Base-by-base conservation (phyloP, 2,113 vertebrate species). In the Campylomormyrus numenius region DNA sequence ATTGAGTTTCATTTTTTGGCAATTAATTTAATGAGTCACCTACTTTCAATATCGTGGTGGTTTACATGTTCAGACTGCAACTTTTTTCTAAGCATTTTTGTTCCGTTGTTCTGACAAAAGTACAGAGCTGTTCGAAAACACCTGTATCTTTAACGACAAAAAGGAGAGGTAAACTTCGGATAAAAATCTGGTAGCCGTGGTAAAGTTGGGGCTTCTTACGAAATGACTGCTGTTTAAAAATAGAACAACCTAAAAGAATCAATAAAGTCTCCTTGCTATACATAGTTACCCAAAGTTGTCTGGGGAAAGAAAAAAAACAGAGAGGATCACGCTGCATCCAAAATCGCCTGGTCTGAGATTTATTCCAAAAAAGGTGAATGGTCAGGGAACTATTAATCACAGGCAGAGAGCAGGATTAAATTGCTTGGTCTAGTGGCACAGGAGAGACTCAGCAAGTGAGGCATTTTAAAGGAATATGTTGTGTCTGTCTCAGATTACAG, bases 401-500 rank as follows among this genome's bases (percentile, higher is more conserved):
- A 88, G 90, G 90, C 91, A 49, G 90, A 92, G 93, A 91, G 90
- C 90, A 92, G 94, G 93, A 95, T 95, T 95, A 96, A 94, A 95
- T 95, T 91, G 94, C 94, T 91, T 15, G 58, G 91, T 92, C 90
- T 90, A 90, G 90, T 91, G 13, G 90, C 92, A 92, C 94, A 94
- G 92, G 94, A 95, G 94, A 91, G 90, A 95, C n/a, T 52, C 46
- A 77, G 80, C 89, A 90, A 93, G 92, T 48, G 91, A 96, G 94
- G 94, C 92, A 91, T 94, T 90, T 95, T 94, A 93, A 93, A 93
- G 94, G 92, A 90, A 91, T 19, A 56, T 91, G 93, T 95, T 94
- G 93, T 92, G 95, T 95, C 95, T 95, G 95, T 95, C 94, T 95
- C 94, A 93, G 91, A 94, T 96, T 96, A 96, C 93, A 94, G 91